Evolutionary conservation across 2,888 invertebrate genomes (phyloP), one percentile per base, ranked within the genome.

Genomic region (Drosophila greeni): DNA sequence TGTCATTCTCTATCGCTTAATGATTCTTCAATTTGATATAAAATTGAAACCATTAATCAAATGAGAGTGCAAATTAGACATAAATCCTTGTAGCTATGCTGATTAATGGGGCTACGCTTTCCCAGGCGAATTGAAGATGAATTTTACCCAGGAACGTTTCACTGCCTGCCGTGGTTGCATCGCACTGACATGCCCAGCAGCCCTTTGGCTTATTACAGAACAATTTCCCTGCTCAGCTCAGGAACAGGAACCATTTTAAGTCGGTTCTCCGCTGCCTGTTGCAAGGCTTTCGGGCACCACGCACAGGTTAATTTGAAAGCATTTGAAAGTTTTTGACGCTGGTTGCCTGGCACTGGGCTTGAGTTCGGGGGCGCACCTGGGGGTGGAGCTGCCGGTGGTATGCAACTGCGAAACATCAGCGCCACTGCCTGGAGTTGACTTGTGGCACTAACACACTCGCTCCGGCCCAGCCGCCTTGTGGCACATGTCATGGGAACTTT

Each of bases 401-500:
- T 45, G 45, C 29, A 33, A 40, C 31, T 34, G 33, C n/a, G 34
- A 40, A 49, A 51, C 65, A 26, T 54, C 66, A 45, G 47, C 66
- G 51, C 47, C 45, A 58, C 33, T 57, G 59, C 31, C 65, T 78
- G 81, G 72, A 67, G 81, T 74, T 74, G 76, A 75, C 78, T 74
- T 72, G 77, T 70, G 75, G 75, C 72, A 70, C 61, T 59, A 61
- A 42, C 55, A 70, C 31, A 34, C 37, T 31, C 18, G 18, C 45
- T 31, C 18, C 18, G 12, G 49, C 31, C 47, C 55, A 39, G 45
- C 51, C 34, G 55, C 73, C 68, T 65, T 66, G 68, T 76, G 73
- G 71, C 82, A 81, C 78, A 81, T 74, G 82, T 74, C 79, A 79
- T 79, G 78, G 78, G 79, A 79, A 79, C 74, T 82, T 78, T 71